Conservation (phyloP, 2,888 invertebrate species). For the Dione juno region DNA sequence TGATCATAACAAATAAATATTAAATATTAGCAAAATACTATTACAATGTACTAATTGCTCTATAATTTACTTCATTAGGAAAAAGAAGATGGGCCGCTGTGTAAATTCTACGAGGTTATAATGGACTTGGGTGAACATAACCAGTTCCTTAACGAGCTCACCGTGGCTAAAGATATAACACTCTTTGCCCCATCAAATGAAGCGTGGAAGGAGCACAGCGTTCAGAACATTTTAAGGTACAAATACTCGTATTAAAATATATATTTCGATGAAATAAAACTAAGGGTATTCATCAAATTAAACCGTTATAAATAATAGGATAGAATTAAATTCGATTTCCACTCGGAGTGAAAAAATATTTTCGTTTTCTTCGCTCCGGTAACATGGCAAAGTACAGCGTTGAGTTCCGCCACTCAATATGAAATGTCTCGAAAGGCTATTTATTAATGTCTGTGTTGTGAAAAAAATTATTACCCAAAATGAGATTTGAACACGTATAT, state of each 20-base stretch:
- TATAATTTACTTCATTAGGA: constrained; percentile 56
- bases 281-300: too few species aligned
- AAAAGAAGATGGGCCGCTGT: constrained; percentile 85
- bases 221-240: constrained; percentile 87
- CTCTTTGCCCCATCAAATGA: constrained; percentile 95
- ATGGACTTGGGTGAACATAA: constrained; percentile 88
- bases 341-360: neutral
- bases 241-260: neutral
- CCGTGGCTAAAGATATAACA: constrained; percentile 88
- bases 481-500: neutral
- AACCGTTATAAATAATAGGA: too few species aligned
- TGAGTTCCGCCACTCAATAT: neutral
- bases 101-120: constrained; percentile 92
- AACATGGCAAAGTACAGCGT: neutral
- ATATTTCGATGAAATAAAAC: too few species aligned
- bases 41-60: neutral
- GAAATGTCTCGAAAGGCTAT: neutral
- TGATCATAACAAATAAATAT: neutral
- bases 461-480: too few species aligned
- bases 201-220: constrained; percentile 90
- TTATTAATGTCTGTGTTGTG: too few species aligned
- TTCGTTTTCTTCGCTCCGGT: neutral
- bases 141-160: constrained; percentile 87
- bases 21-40: neutral
- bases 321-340: too few species aligned